Evolutionary conservation across 2,797 vertebrate species (phyloP), one percentile per base, ranked within the genome.

Genomic region (Trachops cirrhosus): DNA sequence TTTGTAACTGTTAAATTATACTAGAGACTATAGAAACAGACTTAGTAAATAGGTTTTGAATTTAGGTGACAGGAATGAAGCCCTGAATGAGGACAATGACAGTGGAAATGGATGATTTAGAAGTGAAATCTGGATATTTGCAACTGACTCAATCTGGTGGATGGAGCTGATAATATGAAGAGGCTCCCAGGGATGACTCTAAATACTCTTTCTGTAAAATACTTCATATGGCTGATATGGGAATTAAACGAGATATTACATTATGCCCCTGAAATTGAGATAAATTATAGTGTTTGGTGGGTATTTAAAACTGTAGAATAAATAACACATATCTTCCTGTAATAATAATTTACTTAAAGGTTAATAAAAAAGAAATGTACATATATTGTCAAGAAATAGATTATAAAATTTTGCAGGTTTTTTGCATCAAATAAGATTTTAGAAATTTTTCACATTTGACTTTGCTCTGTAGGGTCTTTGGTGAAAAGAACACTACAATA

Each of bases 1-100:
- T 15, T 73, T 90, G 18, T 85, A 94, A 93, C 21, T 96, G 44
- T 82, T 62, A 95, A 94, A 54, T 44, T 14, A 91, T 21, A 90
- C 34, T 59, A 86, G 44, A 94, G 21, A 92, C 41, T 67, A 64
- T 2, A 21, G 78, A 67, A 79, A 85, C 24, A 62, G 77, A 77
- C 68, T 52, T 82, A 24, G 26, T 70, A 85, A 67, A 26, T 26
- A 70, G 24, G 10, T 48, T 88, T 59, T 68, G 22, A 67, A 80
- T 90, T 79, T 39, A 90, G 59, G n/a, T 32, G 37, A 84, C 8
- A 67, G 48, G 18, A 71, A 79, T n/a, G 18, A 88, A 79, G 62
- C 3, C 46, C 21, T 50, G 41, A 90, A 59, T 77, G 83, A n/a
- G 19, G 71, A 64, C 62, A 87, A 70, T 4, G 14, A n/a, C 34